Evolutionary conservation across 1,140 invertebrate genomes (phyloP).

Genomic region (Carposina sasakii): DNA sequence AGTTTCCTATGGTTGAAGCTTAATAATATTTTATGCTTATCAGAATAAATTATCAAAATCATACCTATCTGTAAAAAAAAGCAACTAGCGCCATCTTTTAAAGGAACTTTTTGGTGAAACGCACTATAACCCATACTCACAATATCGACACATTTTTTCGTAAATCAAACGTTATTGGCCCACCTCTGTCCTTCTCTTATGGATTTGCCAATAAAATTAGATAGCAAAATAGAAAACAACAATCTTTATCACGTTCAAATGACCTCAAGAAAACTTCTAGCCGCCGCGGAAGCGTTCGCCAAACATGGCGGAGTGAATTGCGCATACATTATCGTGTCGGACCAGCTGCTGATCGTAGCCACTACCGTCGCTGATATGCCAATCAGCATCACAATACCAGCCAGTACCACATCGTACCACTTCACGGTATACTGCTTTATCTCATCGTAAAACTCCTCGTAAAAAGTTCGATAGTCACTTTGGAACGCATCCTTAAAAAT

Average conservation of each 20-base stretch:
- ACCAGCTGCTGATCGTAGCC: constrained; percentile 77
- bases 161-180: too few species aligned
- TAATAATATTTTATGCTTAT: too few species aligned
- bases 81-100: too few species aligned
- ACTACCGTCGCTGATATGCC: constrained; percentile 74
- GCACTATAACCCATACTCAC: too few species aligned
- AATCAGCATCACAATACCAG: constrained; percentile 69
- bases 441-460: constrained; percentile 16
- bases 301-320: constrained; percentile 78
- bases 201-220: too few species aligned
- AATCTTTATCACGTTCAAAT: constrained; percentile 9
- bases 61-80: too few species aligned
- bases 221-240: too few species aligned
- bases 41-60: too few species aligned
- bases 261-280: constrained; percentile 41
- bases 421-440: constrained; percentile 39
- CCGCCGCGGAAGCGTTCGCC: constrained; percentile 70
- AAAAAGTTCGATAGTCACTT: constrained; percentile 54
- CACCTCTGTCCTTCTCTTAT: too few species aligned
- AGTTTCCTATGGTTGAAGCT: too few species aligned
- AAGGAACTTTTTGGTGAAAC: too few species aligned
- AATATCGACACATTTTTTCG: too few species aligned
- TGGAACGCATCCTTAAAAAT: constrained; percentile 27
- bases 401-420: constrained; percentile 56
- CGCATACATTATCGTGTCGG: constrained; percentile 73